Base-by-base conservation (phyloP, 2,113 vertebrate genomes). In the Sphyrna mokarran region DNA sequence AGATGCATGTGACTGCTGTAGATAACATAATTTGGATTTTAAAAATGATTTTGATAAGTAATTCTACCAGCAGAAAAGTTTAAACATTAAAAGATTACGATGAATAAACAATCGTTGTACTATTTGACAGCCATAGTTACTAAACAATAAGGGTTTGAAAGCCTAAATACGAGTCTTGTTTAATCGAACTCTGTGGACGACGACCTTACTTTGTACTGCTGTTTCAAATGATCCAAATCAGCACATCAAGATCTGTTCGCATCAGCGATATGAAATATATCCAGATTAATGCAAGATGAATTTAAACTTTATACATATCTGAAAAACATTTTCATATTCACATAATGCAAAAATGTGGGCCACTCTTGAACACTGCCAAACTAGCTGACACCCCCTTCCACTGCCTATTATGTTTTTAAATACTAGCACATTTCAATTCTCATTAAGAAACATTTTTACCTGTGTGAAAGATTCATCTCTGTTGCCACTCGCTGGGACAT, bases 401-500 rank as follows among this genome's bases (percentile, higher is more conserved):
- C 23, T 54, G 1, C 48, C 58, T 6, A 33, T 14, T 16, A 10
- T 5, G 26, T 22, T 58, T 14, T 89, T 33, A 89, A 89, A 26
- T 33, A 61, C 86, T 0, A 9, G 10, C 48, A 29, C 7, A 89
- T 5, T 68, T 93, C 14, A 93, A 14, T 40, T 93, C 33, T 37
- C 61, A 93, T 18, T 22, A 37, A n/a, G 87, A 91, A 91, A 61
- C 58, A 63, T 48, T 70, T 97, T 97, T 96, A 99, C 99, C 98
- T 97, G 95, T 97, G 97, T 0, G 99, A 98, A 96, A 99, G 96
- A 96, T 98, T 99, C 99, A 99, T 99, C 97, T 99, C 99, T 96
- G 97, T 98, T 69, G 98, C 98, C 0, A 99, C 99, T 11, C 99
- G 97, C 96, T 99, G 98, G 87, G 99, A 99, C 99, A 99, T 99